Evolutionary conservation across 2,888 invertebrate genomes (phyloP), one percentile per base, ranked within the genome.

Genomic region (Meteorus cinctellus): DNA sequence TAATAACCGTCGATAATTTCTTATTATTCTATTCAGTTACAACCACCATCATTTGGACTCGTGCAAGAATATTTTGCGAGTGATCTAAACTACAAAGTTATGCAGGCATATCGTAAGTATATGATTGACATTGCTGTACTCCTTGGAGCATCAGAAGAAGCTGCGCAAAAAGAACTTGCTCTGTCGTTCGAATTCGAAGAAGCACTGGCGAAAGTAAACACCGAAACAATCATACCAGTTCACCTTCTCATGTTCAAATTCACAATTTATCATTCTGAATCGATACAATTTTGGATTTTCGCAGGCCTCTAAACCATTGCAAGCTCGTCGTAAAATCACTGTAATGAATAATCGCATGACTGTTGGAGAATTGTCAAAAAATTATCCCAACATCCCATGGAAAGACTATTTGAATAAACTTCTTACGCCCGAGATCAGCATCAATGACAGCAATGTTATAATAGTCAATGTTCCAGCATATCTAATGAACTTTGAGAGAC

Each of bases 301-400:
- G 16, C 67, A 84, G 83, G 82, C 83, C 24, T 82, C 83, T 0
- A 34, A 80, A 60, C 96, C 96, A 6, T 92, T 94, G 83, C 97
- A 97, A 88, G 95, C 97, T 90, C 92, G 97, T 51, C 93, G 97
- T 79, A 97, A 98, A 88, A 96, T 96, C 5, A 94, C 96, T 14
- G 94, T 94, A 82, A 91, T 97, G 14, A 97, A 97, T 91, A 97
- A 98, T 85, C 95, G 96, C 12, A 96, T 96, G 93, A 95, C 94
- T 0, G 91, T 97, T 34, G 89, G 90, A 0, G 92, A 97, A 83
- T 89, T 98, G 68, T 94, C 96, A 86, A 84, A 90, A 68, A 93
- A 93, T 83, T 96, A 94, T 91, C 94, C 94, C 0, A 93, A 92
- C 84, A 92, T 41, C 2, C 41, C 41, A 41, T 41, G 41, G 41